Percentiles rank a stretch among this genome's conserved stretches.
These are phyloP conservation scores for Andrena dorsata DNA, from an alignment of 2,888 invertebrate species.

Conservation along the genomic window DNA sequence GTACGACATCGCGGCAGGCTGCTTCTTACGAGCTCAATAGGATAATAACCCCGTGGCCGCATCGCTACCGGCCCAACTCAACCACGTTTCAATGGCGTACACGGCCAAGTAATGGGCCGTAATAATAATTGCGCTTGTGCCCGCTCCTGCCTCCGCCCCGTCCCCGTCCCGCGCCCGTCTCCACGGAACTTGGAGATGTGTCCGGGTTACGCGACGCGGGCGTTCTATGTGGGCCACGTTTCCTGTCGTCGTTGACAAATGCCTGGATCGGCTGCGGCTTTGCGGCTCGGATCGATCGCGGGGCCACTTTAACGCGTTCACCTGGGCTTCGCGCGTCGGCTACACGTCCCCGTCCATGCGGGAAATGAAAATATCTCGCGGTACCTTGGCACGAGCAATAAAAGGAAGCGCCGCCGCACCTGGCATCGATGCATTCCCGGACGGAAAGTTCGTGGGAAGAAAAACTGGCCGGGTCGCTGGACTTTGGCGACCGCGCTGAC, in stretches of 20 bases:
- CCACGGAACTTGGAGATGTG: conserved; percentile 31
- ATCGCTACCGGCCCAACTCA: conserved; percentile 67
- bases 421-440: background rate
- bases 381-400: background rate
- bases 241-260: conserved; percentile 62
- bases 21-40: conserved; percentile 82
- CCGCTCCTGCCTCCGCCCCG: conserved; percentile 10
- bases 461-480: background rate
- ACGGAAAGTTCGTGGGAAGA: too few relatives aligned
- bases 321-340: conserved; percentile 36
- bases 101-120: conserved; percentile 74
- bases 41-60: conserved; percentile 77
- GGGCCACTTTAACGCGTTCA: conserved; percentile 57
- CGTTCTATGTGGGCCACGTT: conserved; percentile 60
- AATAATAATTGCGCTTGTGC: conserved; percentile 78
- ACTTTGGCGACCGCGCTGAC: background rate
- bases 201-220: conserved; percentile 34
- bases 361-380: conserved; percentile 29
- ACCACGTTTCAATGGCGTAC: conserved; percentile 73
- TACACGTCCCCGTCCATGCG: conserved; percentile 11
- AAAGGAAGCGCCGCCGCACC: background rate
- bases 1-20: conserved; percentile 72
- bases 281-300: conserved; percentile 54
- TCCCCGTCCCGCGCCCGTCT: conserved; percentile 8
- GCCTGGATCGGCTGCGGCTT: conserved; percentile 61